Conservation (phyloP, 1,140 invertebrate species). For the Cheumatopsyche charites region DNA sequence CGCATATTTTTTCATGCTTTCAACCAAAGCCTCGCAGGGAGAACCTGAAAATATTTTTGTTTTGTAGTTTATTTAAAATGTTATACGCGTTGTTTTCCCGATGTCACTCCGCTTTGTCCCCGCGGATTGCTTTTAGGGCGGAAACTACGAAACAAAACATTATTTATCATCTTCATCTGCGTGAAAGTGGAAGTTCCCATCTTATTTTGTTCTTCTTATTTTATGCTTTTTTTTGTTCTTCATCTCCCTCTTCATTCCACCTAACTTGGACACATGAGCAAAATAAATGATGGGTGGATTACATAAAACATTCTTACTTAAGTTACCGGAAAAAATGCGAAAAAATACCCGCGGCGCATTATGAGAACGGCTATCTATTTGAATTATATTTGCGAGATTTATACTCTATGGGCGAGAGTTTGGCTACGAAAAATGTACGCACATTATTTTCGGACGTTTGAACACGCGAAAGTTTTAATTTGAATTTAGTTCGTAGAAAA, state of each 20-base stretch:
- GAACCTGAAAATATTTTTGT: conserved; percentile 17
- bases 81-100: conserved; percentile 20
- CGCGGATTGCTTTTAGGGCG: conserved; percentile 31
- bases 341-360: not conserved
- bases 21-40: not conserved
- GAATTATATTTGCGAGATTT: conserved; percentile 27
- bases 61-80: conserved; percentile 22
- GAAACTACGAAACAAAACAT: conserved; percentile 38
- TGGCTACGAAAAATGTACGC: conserved; percentile 7
- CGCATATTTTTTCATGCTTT: no score
- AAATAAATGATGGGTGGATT: conserved; percentile 39
- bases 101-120: conserved; percentile 25
- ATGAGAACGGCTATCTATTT: conserved; percentile 34
- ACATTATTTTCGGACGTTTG: conserved; percentile 3
- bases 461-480: conserved; percentile 13
- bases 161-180: conserved; percentile 39
- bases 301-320: conserved; percentile 38
- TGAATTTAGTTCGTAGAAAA: not conserved
- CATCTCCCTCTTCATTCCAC: conserved; percentile 10
- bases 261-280: conserved; percentile 36
- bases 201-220: not conserved
- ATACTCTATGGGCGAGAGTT: conserved; percentile 10
- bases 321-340: conserved; percentile 35
- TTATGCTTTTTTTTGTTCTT: conserved; percentile 16
- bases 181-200: conserved; percentile 32